phyloP scores from a whole-genome alignment of 2,888 invertebrate species.

The Dryomyza anilis region DNA sequence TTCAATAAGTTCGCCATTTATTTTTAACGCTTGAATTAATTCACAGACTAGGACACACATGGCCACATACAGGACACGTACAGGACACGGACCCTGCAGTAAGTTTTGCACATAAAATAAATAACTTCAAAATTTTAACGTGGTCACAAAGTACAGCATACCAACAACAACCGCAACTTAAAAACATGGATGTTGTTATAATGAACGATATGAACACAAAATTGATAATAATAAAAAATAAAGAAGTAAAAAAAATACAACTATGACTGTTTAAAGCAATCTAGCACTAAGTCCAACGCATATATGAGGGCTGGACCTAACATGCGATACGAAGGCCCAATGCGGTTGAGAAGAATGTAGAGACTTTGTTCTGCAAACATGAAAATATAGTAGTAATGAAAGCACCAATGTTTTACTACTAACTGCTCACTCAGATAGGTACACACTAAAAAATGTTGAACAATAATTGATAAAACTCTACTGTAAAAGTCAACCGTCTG shows the following conservation, averaged over 20 bases:
- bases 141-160: not conserved
- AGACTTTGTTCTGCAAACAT: too few species aligned
- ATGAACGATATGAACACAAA: not conserved
- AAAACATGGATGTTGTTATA: not conserved
- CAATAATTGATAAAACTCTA: too few species aligned
- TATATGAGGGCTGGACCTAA: too few species aligned
- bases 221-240: too few species aligned
- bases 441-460: too few species aligned
- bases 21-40: conserved; percentile 9
- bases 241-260: not conserved
- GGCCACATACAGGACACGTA: not conserved
- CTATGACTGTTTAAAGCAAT: not conserved
- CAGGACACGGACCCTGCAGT: not conserved
- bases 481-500: too few species aligned
- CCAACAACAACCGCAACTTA: not conserved
- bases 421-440: too few species aligned
- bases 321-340: too few species aligned
- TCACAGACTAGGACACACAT: not conserved
- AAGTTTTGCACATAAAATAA: not conserved
- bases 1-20: conserved; percentile 20
- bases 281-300: too few species aligned
- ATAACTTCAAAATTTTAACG: not conserved
- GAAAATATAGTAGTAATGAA: too few species aligned
- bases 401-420: too few species aligned
- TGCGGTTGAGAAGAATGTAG: too few species aligned